A percentile compares a stretch with the other conserved stretches of the same genome.
phyloP scores from a whole-genome alignment of 2,797 vertebrate species.

The Okamejei kenojei region DNA sequence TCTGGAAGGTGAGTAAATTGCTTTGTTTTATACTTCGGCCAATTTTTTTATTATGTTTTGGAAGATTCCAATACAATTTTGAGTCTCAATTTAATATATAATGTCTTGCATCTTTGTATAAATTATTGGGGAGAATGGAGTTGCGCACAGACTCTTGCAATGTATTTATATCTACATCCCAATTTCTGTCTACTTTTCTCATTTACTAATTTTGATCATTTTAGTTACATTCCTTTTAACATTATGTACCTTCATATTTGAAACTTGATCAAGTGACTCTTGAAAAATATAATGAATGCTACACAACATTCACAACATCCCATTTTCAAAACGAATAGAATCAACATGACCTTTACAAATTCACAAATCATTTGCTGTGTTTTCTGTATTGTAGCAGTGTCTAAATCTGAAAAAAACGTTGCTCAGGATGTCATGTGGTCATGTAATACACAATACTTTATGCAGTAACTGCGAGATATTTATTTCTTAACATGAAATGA shows the following conservation, averaged over 20 bases:
- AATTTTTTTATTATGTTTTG: not conserved
- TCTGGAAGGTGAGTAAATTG: conserved; percentile 69
- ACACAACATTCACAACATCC: not conserved
- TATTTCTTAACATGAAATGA: not conserved
- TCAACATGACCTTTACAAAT: not conserved
- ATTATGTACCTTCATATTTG: not conserved
- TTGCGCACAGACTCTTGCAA: not conserved
- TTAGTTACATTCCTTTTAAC: not conserved
- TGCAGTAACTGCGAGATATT: not conserved
- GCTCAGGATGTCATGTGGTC: not conserved
- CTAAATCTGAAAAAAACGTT: not conserved
- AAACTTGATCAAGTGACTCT: conserved; percentile 18
- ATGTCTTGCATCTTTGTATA: not conserved
- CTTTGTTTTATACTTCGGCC: not conserved
- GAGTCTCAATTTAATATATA: not conserved
- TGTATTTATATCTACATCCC: not conserved
- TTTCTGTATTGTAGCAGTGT: not conserved
- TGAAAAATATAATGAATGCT: not conserved
- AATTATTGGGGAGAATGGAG: too few relatives aligned
- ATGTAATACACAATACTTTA: not conserved
- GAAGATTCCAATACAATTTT: not conserved
- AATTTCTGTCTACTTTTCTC: not conserved
- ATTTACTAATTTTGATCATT: not conserved
- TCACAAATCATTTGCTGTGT: not conserved
- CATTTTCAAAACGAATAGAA: not conserved